phyloP scores from a whole-genome alignment of 2,888 invertebrate genomes.

The Drosophila paramelanica region DNA sequence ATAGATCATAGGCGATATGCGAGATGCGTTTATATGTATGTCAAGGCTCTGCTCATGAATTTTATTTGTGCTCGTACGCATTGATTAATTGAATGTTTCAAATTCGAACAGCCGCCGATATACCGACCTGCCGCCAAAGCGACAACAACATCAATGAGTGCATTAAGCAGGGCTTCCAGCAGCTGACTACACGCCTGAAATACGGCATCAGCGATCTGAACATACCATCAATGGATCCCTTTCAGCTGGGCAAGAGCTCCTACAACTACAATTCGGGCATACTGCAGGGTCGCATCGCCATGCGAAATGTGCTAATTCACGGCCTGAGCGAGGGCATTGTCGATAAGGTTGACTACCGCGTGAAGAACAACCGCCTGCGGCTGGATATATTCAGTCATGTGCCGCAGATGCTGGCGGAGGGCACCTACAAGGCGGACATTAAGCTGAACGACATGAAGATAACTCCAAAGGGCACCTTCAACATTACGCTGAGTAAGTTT shows the following conservation, averaged over 20 bases:
- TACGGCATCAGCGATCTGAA: conserved; percentile 82
- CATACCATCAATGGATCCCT: conserved; percentile 84
- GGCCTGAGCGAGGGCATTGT: conserved; percentile 87
- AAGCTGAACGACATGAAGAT: conserved; percentile 87
- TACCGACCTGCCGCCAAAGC: conserved; percentile 87
- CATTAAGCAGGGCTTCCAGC: conserved; percentile 86
- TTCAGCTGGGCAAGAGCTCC: conserved; percentile 74
- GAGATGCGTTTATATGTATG: conserved; percentile 49
- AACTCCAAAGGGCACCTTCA: conserved; percentile 87
- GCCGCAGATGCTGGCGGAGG: conserved; percentile 86
- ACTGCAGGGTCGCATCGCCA: conserved; percentile 79
- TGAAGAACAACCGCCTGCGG: conserved; percentile 84
- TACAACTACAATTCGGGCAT: conserved; percentile 79
- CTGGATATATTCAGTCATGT: conserved; percentile 87
- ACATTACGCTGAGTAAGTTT: conserved; percentile 87
- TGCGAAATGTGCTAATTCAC: conserved; percentile 86
- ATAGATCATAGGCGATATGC: conserved; percentile 46
- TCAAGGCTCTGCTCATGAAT: conserved; percentile 52
- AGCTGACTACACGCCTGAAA: conserved; percentile 84
- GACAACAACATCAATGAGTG: conserved; percentile 88
- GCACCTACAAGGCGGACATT: conserved; percentile 88
- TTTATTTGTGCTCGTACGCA: conserved; percentile 4
- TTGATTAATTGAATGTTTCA: conserved; percentile 8
- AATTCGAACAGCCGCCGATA: conserved; percentile 77
- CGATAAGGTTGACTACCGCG: conserved; percentile 86